Conservation (phyloP, 2,888 invertebrate species). For the Nomada fucata region DNA sequence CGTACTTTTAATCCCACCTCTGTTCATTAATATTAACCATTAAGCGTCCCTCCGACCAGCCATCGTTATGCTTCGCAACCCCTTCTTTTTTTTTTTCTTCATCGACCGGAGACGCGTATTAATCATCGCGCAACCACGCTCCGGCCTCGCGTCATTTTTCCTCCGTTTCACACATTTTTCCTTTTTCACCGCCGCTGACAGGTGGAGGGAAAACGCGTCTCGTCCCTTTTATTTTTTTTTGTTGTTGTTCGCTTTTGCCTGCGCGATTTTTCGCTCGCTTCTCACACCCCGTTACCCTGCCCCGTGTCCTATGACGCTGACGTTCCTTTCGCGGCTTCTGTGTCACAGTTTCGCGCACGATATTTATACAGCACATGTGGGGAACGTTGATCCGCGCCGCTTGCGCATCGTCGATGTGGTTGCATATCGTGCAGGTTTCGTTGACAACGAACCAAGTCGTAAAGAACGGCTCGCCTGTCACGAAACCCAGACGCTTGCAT, state of each 20-base stretch:
- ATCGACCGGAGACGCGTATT: slow-evolving; percentile 32
- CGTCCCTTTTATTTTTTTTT: slow-evolving; percentile 4
- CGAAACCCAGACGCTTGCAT: slow-evolving; percentile 91
- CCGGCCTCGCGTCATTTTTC: slow-evolving; percentile 36
- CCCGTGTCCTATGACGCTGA: neutral
- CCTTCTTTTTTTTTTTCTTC: neutral
- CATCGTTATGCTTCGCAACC: slow-evolving; percentile 27
- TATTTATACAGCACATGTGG: neutral
- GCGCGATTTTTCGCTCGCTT: slow-evolving; percentile 3
- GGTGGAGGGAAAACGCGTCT: slow-evolving; percentile 8
- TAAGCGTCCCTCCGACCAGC: slow-evolving; percentile 13
- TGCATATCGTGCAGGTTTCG: slow-evolving; percentile 96
- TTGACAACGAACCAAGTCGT: slow-evolving; percentile 95
- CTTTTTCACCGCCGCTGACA: slow-evolving; percentile 26
- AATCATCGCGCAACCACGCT: slow-evolving; percentile 40
- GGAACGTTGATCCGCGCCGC: slow-evolving; percentile 19
- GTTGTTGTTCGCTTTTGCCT: neutral
- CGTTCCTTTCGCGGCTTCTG: neutral
- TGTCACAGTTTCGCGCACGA: neutral
- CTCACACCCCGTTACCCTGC: neutral
- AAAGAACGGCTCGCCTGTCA: slow-evolving; percentile 91
- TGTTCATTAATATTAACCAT: slow-evolving; percentile 54
- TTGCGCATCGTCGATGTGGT: slow-evolving; percentile 76
- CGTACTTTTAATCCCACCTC: slow-evolving; percentile 32
- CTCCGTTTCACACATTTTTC: slow-evolving; percentile 13